These are phyloP conservation scores for Nestor notabilis DNA, from an alignment of 2,113 vertebrate genomes.

Conservation along the genomic window DNA sequence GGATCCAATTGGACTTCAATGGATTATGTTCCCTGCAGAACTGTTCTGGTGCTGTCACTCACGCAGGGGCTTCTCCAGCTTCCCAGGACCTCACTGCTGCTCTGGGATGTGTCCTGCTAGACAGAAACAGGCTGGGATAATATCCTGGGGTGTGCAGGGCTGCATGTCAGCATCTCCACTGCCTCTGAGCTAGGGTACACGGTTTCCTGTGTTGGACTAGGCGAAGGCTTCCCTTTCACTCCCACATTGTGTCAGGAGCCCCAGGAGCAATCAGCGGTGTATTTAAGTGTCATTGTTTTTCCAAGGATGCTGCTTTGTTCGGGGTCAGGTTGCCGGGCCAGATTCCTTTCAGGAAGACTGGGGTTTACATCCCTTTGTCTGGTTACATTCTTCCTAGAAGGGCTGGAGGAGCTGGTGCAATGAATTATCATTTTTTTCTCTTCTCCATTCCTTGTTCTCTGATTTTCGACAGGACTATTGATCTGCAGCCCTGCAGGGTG, in stretches of 20 bases:
- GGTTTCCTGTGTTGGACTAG: not conserved
- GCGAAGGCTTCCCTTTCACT: not conserved
- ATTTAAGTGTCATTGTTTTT: not conserved
- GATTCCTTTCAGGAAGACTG: not conserved
- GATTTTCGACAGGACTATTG: not conserved
- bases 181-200: fast-evolving
- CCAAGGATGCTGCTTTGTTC: not conserved
- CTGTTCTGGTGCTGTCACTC: fast-evolving
- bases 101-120: fast-evolving
- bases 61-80: not conserved
- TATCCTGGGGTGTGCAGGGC: not conserved
- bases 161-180: not conserved
- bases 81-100: not conserved
- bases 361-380: not conserved
- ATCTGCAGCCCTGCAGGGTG: constrained; percentile 19
- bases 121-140: not conserved
- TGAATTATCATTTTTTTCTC: not conserved
- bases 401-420: not conserved
- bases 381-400: not conserved
- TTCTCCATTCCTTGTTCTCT: not conserved
- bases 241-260: not conserved
- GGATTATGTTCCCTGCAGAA: not conserved
- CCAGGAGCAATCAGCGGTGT: not conserved
- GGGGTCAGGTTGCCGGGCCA: constrained; percentile 1
- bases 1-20: not conserved